Evolutionary conservation across 2,113 vertebrate species (phyloP), one percentile per base, ranked within the genome.

Genomic region (Thunnus maccoyii): DNA sequence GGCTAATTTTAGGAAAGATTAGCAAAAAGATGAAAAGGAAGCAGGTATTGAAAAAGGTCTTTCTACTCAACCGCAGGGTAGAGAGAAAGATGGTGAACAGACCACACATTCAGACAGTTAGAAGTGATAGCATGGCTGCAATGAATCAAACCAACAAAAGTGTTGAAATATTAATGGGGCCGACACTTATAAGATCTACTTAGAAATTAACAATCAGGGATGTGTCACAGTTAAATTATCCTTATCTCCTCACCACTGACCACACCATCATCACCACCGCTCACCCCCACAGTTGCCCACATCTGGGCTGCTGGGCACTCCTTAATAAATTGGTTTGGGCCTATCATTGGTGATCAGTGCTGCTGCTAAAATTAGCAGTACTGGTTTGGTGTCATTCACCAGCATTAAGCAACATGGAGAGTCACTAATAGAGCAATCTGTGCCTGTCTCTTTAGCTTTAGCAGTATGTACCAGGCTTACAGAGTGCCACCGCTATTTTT

Each of bases 401-500:
- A 60, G 27, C 7, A 55, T 54, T 68, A 65, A 75, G 54, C n/a
- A 67, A 75, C 17, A 32, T 6, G 20, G 32, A 56, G 61, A 65
- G 30, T 70, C 18, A 12, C 58, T 73, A 44, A 76, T n/a, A 76
- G 6, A 71, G 82, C 18, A 36, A 72, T 65, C 14, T 76, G 67
- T 41, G 18, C 32, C 51, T 55, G 25, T 56, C 78, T 80, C 50
- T 56, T 75, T 55, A 61, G 71, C 55, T 67, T 77, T 55, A 73
- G 55, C 25, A 15, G n/a, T 22, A 76, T 56, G 50, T 56, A 57
- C 18, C 60, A 75, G 56, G 50, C 22, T 67, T 78, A 62, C 54
- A 72, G 7, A 25, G 46, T 50, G 66, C 71, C 62, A n/a, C 51
- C 1, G 22, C 79, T 74, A 70, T 84, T 84, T 84, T 80, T 55